Evolutionary conservation across 2,888 invertebrate genomes (phyloP).

Genomic region (Harpalus rubripes): DNA sequence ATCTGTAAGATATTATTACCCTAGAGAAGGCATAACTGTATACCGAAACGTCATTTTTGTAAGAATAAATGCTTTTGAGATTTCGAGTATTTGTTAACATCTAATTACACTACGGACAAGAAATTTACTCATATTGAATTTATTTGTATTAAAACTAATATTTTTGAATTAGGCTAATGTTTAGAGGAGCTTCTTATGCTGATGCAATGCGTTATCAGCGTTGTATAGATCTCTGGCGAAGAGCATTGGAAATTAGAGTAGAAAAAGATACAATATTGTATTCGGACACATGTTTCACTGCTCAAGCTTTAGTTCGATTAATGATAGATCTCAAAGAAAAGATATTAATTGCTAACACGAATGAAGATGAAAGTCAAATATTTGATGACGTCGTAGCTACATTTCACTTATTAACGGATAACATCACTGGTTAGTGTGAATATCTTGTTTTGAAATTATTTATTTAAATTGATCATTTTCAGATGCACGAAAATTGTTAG

Average conservation of each 20-base stretch:
- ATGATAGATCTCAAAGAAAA: constrained; percentile 87
- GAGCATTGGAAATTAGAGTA: constrained; percentile 89
- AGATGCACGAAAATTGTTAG: constrained; percentile 79
- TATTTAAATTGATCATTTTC: not conserved
- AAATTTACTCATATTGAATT: not conserved
- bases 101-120: not conserved
- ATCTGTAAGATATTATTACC: too few species aligned
- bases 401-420: constrained; percentile 83
- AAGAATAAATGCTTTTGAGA: too few species aligned
- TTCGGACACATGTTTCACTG: constrained; percentile 91
- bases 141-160: not conserved
- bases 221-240: constrained; percentile 92
- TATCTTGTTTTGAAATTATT: not conserved
- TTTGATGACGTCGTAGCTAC: constrained; percentile 86
- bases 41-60: too few species aligned
- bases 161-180: constrained; percentile 74
- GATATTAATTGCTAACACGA: constrained; percentile 78
- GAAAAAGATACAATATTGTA: constrained; percentile 87
- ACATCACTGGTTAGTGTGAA: constrained; percentile 78
- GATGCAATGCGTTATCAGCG: constrained; percentile 88
- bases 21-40: too few species aligned
- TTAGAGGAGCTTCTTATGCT: constrained; percentile 85
- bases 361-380: constrained; percentile 79
- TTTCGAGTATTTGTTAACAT: not conserved
- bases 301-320: constrained; percentile 90